Evolutionary conservation across 2,113 vertebrate genomes (phyloP).

Genomic region (Hemiscyllium ocellatum): DNA sequence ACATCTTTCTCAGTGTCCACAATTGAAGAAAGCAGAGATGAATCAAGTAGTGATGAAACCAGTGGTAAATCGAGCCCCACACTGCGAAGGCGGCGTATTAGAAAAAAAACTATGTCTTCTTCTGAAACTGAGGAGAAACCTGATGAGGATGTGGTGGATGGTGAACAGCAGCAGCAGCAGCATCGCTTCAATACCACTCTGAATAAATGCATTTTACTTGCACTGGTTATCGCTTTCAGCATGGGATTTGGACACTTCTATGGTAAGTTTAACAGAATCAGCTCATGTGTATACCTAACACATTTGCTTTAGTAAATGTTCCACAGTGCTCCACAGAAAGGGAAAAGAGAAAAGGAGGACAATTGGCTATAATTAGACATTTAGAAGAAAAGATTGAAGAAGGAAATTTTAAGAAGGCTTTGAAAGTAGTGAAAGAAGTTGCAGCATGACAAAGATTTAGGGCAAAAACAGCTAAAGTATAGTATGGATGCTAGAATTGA

Average conservation of each 20-base stretch:
- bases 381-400: neutral
- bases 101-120: conserved; percentile 54
- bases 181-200: conserved; percentile 59
- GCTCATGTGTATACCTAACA: neutral
- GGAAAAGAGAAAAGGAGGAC: neutral
- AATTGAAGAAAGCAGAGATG: conserved; percentile 41
- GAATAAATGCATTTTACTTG: conserved; percentile 73
- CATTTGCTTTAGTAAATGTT: neutral
- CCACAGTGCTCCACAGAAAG: neutral
- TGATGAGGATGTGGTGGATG: neutral
- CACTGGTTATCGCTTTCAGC: conserved; percentile 77
- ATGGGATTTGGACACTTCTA: conserved; percentile 87
- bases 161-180: conserved; percentile 28
- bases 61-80: conserved; percentile 48
- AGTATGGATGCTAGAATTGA: neutral
- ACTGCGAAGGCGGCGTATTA: conserved; percentile 68
- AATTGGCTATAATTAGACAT: neutral
- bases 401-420: neutral
- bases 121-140: conserved; percentile 54
- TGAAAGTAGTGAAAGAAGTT: neutral
- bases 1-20: conserved; percentile 20
- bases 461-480: neutral
- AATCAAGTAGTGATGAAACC: conserved; percentile 72
- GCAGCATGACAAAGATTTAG: neutral
- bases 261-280: conserved; percentile 55